Conservation (phyloP, 2,113 vertebrate species). For the Petrocephalus microphthalmus region DNA sequence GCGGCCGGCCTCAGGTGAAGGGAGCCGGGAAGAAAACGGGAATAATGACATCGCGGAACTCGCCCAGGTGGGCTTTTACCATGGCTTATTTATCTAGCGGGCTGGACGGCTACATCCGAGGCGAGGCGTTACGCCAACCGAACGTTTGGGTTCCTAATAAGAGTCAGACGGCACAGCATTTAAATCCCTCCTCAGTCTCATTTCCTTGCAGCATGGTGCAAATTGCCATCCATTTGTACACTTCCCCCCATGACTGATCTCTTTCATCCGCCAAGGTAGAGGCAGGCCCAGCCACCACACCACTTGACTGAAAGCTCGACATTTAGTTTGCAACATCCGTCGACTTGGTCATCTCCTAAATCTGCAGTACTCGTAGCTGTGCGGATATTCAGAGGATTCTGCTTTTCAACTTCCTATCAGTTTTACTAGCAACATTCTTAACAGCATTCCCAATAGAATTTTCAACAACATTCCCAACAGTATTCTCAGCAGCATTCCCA, state of each 20-base stretch:
- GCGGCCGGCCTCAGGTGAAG: constrained; percentile 25
- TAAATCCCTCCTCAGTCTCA: neutral
- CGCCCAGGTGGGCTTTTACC: neutral
- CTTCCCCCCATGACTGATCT: neutral
- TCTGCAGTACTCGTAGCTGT: neutral
- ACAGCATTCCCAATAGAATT: neutral
- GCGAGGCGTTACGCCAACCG: neutral
- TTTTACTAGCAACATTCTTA: neutral
- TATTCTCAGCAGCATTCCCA: neutral
- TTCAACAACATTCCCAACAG: neutral
- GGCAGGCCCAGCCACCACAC: neutral
- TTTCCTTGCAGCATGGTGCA: neutral
- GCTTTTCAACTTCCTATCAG: neutral
- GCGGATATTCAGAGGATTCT: neutral
- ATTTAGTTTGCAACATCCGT: neutral
- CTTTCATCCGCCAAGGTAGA: neutral
- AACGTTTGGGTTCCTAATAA: neutral
- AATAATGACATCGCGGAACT: neutral
- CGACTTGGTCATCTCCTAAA: neutral
- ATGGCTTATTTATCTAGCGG: neutral
- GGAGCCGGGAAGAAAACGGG: constrained; percentile 21
- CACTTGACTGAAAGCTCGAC: neutral
- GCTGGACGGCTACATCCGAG: neutral
- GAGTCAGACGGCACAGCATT: neutral
- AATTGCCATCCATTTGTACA: neutral